Evolutionary conservation across 2,888 invertebrate genomes (phyloP).

Genomic region (Melinaea marsaeus): DNA sequence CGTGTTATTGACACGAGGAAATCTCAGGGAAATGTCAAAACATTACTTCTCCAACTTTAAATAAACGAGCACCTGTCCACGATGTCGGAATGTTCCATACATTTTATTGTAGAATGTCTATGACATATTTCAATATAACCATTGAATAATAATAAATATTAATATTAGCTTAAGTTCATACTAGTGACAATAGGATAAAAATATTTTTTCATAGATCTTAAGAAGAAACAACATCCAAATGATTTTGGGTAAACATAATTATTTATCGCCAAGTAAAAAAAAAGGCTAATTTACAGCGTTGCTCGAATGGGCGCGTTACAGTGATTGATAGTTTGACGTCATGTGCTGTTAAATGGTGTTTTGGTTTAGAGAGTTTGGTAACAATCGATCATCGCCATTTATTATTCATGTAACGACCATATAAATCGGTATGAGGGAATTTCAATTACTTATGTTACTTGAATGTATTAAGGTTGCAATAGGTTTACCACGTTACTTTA

Average conservation of each 20-base stretch:
- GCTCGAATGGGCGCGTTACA: conserved; percentile 5
- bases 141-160: no score
- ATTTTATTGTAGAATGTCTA: not conserved
- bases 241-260: not conserved
- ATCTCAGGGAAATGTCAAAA: conserved; percentile 1
- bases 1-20: not conserved
- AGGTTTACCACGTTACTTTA: no score
- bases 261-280: not conserved
- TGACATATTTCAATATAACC: not conserved
- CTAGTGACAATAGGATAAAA: no score
- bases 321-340: conserved; percentile 6
- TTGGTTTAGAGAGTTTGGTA: not conserved
- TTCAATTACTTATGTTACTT: no score
- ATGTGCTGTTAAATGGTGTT: conserved; percentile 1
- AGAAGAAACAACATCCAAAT: no score
- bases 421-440: not conserved
- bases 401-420: not conserved
- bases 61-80: not conserved
- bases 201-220: no score
- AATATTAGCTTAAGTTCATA: no score
- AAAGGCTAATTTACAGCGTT: not conserved
- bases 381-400: conserved; percentile 3
- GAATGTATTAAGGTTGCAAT: no score
- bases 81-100: not conserved
- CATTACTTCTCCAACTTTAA: not conserved